Evolutionary conservation across 2,113 vertebrate genomes (phyloP).

Genomic region (Myiagra hebetior): DNA sequence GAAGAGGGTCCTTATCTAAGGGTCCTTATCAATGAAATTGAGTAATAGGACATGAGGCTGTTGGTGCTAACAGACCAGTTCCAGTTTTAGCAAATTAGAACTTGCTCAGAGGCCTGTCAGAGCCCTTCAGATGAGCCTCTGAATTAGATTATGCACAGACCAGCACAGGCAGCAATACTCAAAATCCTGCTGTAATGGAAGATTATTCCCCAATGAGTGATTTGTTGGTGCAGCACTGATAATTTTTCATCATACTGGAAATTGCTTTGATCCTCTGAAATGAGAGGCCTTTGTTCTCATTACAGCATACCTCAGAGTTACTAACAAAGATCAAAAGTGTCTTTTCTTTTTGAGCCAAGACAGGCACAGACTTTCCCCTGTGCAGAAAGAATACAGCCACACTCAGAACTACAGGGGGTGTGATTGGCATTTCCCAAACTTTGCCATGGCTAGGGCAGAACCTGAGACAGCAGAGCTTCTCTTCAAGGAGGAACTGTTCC

Average conservation of each 20-base stretch:
- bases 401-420: neutral
- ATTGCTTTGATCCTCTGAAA: conserved; percentile 1
- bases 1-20: neutral
- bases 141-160: neutral
- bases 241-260: neutral
- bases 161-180: neutral
- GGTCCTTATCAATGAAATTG: neutral
- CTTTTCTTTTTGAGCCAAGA: neutral
- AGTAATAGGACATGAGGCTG: neutral
- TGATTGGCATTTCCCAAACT: neutral
- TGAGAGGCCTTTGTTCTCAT: neutral
- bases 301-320: neutral
- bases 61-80: neutral
- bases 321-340: neutral
- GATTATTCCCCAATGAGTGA: neutral
- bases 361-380: neutral
- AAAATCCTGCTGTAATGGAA: neutral
- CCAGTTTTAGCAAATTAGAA: neutral
- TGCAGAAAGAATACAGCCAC: neutral
- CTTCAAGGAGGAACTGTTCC: neutral
- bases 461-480: neutral
- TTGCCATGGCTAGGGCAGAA: neutral
- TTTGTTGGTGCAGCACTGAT: neutral
- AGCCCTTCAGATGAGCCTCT: neutral
- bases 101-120: neutral